Evolutionary conservation across 2,797 vertebrate species (phyloP).

Genomic region (Gallinago nigripennis): DNA sequence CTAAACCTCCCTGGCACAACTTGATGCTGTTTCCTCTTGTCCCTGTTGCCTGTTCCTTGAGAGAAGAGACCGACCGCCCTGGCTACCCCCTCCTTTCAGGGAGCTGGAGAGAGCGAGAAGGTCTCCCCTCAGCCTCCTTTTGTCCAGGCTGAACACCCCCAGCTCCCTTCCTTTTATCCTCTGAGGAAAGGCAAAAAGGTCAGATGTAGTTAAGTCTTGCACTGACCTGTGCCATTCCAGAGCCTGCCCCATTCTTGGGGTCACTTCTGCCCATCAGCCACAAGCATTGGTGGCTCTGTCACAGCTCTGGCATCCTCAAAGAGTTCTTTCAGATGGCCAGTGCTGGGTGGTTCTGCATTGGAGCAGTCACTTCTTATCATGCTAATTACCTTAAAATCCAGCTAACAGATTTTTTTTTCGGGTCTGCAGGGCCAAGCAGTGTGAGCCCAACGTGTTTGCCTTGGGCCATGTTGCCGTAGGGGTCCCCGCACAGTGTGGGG

Average conservation of each 20-base stretch:
- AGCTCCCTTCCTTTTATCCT: not conserved
- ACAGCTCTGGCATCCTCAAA: not conserved
- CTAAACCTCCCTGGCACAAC: too few species aligned
- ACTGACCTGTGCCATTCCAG: not conserved
- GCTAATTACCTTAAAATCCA: not conserved
- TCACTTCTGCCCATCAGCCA: not conserved
- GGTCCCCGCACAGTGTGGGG: not conserved
- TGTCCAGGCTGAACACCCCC: too few species aligned
- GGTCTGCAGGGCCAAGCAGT: not conserved
- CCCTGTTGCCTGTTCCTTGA: too few species aligned
- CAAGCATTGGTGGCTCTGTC: not conserved
- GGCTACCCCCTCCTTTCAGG: too few species aligned
- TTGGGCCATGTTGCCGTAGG: accelerated
- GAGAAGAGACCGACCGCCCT: too few species aligned
- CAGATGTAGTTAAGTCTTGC: not conserved
- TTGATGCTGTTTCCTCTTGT: too few species aligned
- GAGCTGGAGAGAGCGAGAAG: too few species aligned
- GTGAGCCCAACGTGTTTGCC: not conserved
- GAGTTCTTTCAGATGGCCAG: not conserved
- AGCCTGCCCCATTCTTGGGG: not conserved
- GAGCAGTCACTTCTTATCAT: not conserved
- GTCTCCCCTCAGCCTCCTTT: too few species aligned
- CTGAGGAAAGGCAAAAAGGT: not conserved
- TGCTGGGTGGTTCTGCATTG: accelerated
- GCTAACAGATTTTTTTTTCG: accelerated